Conservation (phyloP, 2,888 invertebrate genomes). For the Aporophyla nigra region DNA sequence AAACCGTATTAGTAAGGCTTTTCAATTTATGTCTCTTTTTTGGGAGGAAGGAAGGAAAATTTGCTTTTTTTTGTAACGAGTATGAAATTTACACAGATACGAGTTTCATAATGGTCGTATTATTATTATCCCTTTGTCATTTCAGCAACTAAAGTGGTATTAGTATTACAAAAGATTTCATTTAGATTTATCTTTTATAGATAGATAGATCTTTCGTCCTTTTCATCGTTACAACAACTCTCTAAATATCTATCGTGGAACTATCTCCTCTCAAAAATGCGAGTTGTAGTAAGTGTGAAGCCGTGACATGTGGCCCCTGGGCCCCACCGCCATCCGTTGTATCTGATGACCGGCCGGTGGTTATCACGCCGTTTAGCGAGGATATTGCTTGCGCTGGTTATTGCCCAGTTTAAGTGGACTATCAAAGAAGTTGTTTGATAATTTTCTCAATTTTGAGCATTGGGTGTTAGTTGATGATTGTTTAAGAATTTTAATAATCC, state of each 20-base stretch:
- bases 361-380: conserved; percentile 62
- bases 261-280: conserved; percentile 74
- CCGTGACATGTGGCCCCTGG: conserved; percentile 83
- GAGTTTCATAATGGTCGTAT: neutral
- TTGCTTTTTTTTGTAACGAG: neutral
- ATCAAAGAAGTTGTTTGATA: conserved; percentile 24
- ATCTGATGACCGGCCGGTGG: conserved; percentile 83
- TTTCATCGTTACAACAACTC: conserved; percentile 67
- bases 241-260: conserved; percentile 57
- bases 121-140: neutral
- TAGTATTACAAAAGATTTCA: too few relatives aligned
- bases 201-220: too few relatives aligned
- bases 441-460: neutral
- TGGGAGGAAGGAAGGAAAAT: neutral
- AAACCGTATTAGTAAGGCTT: too few relatives aligned
- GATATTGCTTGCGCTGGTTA: conserved; percentile 49
- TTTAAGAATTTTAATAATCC: neutral
- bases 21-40: neutral
- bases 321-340: conserved; percentile 71
- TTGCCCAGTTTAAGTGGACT: conserved; percentile 39
- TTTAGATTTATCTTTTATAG: too few relatives aligned
- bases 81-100: neutral
- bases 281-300: conserved; percentile 80
- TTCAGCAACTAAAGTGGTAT: neutral
- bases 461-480: neutral